Base-by-base conservation (phyloP, 2,797 vertebrate genomes). In the Florisuga fusca region DNA sequence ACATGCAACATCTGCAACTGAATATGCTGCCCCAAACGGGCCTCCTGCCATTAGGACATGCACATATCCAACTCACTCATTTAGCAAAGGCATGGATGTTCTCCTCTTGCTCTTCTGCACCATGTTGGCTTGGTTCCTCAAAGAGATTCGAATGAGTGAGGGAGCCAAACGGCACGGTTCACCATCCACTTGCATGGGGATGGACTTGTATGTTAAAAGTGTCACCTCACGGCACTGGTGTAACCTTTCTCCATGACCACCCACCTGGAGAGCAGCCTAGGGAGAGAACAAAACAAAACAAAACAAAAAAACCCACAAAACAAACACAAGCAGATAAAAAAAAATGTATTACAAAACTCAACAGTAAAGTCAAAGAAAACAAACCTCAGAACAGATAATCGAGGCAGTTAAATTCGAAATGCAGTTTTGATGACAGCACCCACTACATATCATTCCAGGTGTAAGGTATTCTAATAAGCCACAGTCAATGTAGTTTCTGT, bases 41-140 rank as follows among this genome's bases (percentile, higher is more conserved):
- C 55, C 48, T 84, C n/a, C 31, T n/a, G 46, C 73, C 55, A 25
- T 51, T 34, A 78, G 71, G 71, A 92, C 93, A 94, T 77, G 85
- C 92, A 92, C 38, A 13, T 79, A 36, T 81, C 84, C 89, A 95
- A 99, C 99, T 99, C 98, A 99, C 99, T 99, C 99, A 87, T 99
- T 99, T 55, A 99, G 98, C 94, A 99, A 98, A 93, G 99, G 99
- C 97, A 99, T 99, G 6, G 99, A 99, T 3, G 99, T 99, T 71
- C 99, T 98, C 95, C 99, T 98, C 98, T 99, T 99, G 98, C 98
- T 99, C 96, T 99, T 99, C 98, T 99, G 99, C 82, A 99, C 99
- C 99, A 99, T 99, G 97, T 99, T 99, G 98, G 99, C 99, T 97
- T 99, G 99, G 96, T 99, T 99, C 96, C 99, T 98, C 25, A 99